phyloP scores from a whole-genome alignment of 2,797 vertebrate species.

The Phalanger gymnotis region DNA sequence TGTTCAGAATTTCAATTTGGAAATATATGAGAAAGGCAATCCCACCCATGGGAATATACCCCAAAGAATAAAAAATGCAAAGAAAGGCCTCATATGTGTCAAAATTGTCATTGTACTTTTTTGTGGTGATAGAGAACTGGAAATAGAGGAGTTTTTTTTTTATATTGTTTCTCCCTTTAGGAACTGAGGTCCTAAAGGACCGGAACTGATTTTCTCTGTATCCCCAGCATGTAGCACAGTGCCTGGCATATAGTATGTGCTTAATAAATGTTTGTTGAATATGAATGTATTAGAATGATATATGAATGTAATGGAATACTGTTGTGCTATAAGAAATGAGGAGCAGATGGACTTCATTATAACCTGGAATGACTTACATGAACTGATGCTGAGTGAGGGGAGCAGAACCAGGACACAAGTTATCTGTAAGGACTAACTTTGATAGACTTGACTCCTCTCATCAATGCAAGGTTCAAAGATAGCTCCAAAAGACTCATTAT shows the following conservation, averaged over 20 bases:
- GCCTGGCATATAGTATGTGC: background rate
- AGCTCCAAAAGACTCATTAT: too few relatives aligned
- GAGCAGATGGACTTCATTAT: too few relatives aligned
- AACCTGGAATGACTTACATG: too few relatives aligned
- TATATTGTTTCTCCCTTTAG: background rate
- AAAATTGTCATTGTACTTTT: background rate
- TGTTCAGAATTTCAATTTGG: background rate
- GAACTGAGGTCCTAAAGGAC: background rate
- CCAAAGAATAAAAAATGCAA: background rate
- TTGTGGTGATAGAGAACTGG: background rate
- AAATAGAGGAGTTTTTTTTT: background rate
- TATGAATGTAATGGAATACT: too few relatives aligned
- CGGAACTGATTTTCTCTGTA: background rate
- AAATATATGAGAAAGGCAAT: background rate
- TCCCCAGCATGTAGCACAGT: background rate
- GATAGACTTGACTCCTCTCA: too few relatives aligned
- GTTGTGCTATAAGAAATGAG: too few relatives aligned
- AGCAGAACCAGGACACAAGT: too few relatives aligned
- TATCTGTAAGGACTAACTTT: too few relatives aligned
- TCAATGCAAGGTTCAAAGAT: too few relatives aligned
- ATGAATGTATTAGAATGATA: too few relatives aligned
- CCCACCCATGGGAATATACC: background rate
- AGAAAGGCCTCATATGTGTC: background rate
- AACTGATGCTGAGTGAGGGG: too few relatives aligned
- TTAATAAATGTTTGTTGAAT: background rate